These are phyloP conservation scores for Micrastur ruficollis DNA, from an alignment of 2,797 vertebrate species.

Conservation along the genomic window DNA sequence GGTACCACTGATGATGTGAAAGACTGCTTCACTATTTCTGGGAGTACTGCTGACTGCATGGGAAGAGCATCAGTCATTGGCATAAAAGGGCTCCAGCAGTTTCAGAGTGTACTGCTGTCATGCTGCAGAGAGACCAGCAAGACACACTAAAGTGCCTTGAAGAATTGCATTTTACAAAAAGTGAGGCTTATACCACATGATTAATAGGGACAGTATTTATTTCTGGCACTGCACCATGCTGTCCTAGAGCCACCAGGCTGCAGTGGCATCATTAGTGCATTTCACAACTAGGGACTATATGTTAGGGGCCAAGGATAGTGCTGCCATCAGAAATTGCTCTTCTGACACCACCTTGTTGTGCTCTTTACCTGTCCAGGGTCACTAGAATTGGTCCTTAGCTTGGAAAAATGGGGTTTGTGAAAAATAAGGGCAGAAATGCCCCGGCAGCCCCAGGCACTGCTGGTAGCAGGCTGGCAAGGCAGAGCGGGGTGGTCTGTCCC, in stretches of 20 bases:
- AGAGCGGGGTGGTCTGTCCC: background rate
- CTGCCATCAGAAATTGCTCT: background rate
- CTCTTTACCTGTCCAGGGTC: background rate
- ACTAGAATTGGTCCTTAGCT: background rate
- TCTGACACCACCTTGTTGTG: background rate
- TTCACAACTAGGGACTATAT: background rate
- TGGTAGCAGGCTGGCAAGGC: background rate
- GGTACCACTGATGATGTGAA: background rate
- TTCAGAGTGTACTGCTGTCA: background rate
- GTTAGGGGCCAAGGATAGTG: background rate
- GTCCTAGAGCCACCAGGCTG: background rate
- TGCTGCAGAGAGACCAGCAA: background rate
- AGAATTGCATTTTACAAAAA: background rate
- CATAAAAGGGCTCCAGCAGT: background rate
- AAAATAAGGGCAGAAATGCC: background rate
- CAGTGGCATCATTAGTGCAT: background rate
- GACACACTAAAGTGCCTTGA: background rate
- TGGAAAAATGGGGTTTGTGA: background rate
- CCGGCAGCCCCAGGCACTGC: background rate
- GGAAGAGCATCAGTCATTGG: slow-evolving; percentile 3
- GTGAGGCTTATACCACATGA: background rate
- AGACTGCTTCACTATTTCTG: background rate
- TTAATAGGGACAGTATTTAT: background rate
- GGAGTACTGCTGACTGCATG: background rate
- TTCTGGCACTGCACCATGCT: background rate